Evolutionary conservation across 2,888 invertebrate genomes (phyloP).

Genomic region (Drosophila sordidula): DNA sequence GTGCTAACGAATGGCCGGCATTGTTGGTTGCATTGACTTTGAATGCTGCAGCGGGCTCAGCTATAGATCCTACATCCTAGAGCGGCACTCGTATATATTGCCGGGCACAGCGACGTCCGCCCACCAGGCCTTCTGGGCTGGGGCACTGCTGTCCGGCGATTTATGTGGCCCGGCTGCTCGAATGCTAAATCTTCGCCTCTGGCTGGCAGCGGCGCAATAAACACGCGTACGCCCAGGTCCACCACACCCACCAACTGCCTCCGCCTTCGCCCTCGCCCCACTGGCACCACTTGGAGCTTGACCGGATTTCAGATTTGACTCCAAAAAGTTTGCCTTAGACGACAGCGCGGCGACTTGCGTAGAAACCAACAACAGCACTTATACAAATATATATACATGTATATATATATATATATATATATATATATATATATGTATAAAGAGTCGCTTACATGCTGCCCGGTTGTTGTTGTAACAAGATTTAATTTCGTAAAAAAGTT

Average conservation of each 20-base stretch:
- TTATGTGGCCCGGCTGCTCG: conserved; percentile 79
- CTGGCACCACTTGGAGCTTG: conserved; percentile 41
- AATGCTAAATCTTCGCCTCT: conserved; percentile 79
- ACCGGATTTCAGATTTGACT: conserved; percentile 56
- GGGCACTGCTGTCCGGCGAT: conserved; percentile 53
- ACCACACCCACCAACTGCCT: conserved; percentile 58
- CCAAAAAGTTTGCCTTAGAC: conserved; percentile 59
- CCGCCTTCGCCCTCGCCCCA: conserved; percentile 3
- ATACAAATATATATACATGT: conserved; percentile 3
- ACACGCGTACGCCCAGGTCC: conserved; percentile 72
- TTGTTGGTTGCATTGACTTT: conserved; percentile 15
- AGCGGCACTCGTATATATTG: conserved; percentile 49
- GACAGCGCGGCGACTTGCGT: conserved; percentile 54
- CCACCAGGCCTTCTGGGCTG: conserved; percentile 78
- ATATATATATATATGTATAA: conserved; percentile 11
- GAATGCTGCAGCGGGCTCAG: conserved; percentile 8
- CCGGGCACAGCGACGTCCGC: conserved; percentile 52
- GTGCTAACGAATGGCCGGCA: conserved; percentile 11
- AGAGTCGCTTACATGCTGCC: conserved; percentile 6
- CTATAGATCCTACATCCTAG: conserved; percentile 53
- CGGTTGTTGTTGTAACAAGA: conserved; percentile 69
- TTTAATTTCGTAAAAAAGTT: conserved; percentile 82
- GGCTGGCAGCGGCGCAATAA: conserved; percentile 73
- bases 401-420: conserved; percentile 4
- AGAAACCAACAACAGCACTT: conserved; percentile 44